Evolutionary conservation across 2,888 invertebrate genomes (phyloP).

Genomic region (Caenorhabditis auriculariae): DNA sequence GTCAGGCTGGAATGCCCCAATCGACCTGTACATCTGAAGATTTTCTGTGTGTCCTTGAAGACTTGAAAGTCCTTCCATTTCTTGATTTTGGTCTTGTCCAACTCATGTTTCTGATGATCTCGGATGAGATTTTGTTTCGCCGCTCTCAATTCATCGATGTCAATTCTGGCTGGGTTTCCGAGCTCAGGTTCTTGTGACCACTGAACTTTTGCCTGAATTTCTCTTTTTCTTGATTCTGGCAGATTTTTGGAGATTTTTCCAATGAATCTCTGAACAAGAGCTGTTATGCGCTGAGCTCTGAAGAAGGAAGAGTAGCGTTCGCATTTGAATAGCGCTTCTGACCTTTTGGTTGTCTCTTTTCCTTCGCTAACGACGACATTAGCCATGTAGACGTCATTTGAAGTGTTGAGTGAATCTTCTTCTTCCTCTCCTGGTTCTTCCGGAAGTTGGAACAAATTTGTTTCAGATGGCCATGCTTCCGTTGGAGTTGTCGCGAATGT

Average conservation of each 20-base stretch:
- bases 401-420: too few species aligned
- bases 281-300: neutral
- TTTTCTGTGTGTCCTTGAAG: neutral
- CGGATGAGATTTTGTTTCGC: neutral
- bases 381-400: too few species aligned
- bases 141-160: neutral
- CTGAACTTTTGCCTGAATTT: too few species aligned
- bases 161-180: neutral
- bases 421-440: too few species aligned
- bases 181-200: too few species aligned
- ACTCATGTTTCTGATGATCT: neutral
- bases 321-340: too few species aligned
- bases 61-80: neutral
- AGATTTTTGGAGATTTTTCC: neutral
- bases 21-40: neutral
- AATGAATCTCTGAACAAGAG: neutral
- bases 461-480: too few species aligned
- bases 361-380: too few species aligned
- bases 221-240: too few species aligned
- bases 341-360: too few species aligned
- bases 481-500: constrained; percentile 14
- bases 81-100: neutral
- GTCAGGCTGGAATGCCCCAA: neutral
- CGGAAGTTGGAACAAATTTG: too few species aligned
- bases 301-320: too few species aligned